Percentiles rank a stretch among this genome's conserved stretches.
Conservation (phyloP, 2,888 invertebrate genomes). For the Machimus rusticus region DNA sequence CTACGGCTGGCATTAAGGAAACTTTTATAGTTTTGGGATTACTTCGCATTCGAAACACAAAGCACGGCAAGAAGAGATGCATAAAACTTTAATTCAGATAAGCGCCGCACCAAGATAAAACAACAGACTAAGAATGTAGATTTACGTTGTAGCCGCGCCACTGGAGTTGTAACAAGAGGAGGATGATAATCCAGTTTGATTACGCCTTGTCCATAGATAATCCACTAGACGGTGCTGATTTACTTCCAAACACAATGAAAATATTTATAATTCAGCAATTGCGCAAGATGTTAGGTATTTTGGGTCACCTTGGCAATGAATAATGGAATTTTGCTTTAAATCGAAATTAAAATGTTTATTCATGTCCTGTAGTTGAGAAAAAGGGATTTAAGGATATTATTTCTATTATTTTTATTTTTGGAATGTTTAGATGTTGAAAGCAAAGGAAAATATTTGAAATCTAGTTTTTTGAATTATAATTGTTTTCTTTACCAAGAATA, state of each 20-base stretch:
- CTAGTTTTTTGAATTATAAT: too few species aligned
- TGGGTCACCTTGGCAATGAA: not conserved
- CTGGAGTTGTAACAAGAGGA: not conserved
- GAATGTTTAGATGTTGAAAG: too few species aligned
- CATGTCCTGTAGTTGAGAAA: too few species aligned
- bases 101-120: not conserved
- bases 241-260: not conserved
- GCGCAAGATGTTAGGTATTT: not conserved
- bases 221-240: not conserved
- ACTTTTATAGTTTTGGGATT: constrained; percentile 13
- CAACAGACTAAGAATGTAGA: not conserved
- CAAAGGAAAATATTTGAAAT: too few species aligned
- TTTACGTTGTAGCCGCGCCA: not conserved
- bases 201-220: not conserved
- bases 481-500: too few species aligned
- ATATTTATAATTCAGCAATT: not conserved
- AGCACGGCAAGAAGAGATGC: not conserved
- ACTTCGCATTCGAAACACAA: not conserved
- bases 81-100: constrained; percentile 8
- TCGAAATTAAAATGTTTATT: too few species aligned
- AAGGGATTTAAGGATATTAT: too few species aligned
- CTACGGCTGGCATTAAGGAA: not conserved
- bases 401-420: too few species aligned
- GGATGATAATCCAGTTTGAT: not conserved
- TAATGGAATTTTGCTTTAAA: too few species aligned